phyloP scores from a whole-genome alignment of 2,113 vertebrate genomes.

The Nematolebias whitei region DNA sequence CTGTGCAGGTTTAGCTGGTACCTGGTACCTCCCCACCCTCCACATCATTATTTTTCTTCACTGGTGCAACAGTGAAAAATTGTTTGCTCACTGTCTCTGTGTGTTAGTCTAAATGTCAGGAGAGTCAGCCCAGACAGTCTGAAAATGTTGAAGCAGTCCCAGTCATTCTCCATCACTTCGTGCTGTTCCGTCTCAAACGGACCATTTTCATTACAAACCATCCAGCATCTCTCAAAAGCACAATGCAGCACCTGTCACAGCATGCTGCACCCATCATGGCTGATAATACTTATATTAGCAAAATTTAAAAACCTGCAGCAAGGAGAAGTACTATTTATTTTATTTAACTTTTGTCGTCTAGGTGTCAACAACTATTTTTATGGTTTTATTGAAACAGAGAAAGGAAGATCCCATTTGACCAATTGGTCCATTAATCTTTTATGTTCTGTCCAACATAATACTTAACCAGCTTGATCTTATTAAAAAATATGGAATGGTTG shows the following conservation, averaged over 20 bases:
- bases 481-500: no score
- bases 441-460: no score
- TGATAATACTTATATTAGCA: conserved; percentile 9
- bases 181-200: conserved; percentile 27
- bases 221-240: background rate
- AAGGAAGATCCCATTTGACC: background rate
- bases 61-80: conserved; percentile 37
- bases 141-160: conserved; percentile 41
- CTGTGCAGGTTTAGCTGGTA: no score
- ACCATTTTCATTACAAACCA: conserved; percentile 24
- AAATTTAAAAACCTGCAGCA: conserved; percentile 1
- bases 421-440: background rate
- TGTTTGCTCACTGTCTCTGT: conserved; percentile 49
- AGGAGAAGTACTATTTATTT: background rate
- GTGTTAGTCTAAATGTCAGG: conserved; percentile 60
- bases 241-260: conserved; percentile 21
- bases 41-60: conserved; percentile 30
- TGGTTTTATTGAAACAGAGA: no score
- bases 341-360: background rate
- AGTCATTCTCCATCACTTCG: conserved; percentile 35
- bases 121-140: conserved; percentile 40
- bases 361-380: no score
- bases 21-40: background rate
- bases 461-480: no score
- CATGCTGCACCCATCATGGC: background rate